These are phyloP conservation scores for Oncopeltus fasciatus DNA, from an alignment of 1,140 invertebrate genomes.

Conservation along the genomic window DNA sequence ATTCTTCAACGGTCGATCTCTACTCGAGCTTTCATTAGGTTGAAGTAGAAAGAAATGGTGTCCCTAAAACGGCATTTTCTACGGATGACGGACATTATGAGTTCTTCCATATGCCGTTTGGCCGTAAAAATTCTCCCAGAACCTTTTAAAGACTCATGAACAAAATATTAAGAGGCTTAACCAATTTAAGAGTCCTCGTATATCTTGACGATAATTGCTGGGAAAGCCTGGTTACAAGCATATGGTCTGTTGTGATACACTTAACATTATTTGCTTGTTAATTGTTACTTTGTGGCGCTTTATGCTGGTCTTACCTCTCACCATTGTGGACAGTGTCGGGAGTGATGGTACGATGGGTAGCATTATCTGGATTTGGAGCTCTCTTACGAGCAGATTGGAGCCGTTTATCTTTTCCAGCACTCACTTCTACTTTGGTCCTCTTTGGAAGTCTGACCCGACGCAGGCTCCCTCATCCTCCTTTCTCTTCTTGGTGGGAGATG, in stretches of 20 bases:
- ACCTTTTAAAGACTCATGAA: too few species aligned
- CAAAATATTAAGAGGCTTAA: too few species aligned
- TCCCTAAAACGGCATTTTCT: too few species aligned
- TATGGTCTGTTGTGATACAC: slow-evolving; percentile 7
- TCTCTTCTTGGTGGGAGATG: slow-evolving; percentile 24
- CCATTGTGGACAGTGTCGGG: background rate
- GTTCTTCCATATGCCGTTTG: too few species aligned
- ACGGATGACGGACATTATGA: too few species aligned
- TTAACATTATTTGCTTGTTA: slow-evolving; percentile 3
- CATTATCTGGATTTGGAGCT: background rate
- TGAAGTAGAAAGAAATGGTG: too few species aligned
- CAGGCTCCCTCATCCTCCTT: background rate
- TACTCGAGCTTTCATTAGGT: too few species aligned
- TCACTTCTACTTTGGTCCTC: slow-evolving; percentile 12
- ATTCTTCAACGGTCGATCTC: too few species aligned
- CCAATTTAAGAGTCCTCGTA: too few species aligned
- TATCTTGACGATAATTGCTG: too few species aligned
- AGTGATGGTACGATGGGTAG: background rate
- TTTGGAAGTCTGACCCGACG: background rate
- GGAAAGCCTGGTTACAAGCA: slow-evolving; percentile 2
- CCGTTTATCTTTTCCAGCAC: slow-evolving; percentile 15
- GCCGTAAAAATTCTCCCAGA: too few species aligned
- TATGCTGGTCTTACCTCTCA: background rate
- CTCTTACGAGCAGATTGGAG: slow-evolving; percentile 20
- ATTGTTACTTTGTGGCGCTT: slow-evolving; percentile 2